Conservation (phyloP, 2,113 vertebrate genomes). For the Xenopus laevis region DNA sequence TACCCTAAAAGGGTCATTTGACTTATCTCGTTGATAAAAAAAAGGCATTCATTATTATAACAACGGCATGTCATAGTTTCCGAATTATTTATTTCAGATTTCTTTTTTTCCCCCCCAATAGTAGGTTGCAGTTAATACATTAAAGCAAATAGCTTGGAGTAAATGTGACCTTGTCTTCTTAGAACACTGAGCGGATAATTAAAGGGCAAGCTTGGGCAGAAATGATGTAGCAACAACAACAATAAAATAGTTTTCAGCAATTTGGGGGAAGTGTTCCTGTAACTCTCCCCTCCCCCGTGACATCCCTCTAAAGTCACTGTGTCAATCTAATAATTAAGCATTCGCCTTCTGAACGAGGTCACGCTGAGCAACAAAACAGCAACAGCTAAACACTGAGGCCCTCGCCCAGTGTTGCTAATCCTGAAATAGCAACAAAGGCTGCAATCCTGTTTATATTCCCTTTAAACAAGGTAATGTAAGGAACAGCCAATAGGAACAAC, state of each 20-base stretch:
- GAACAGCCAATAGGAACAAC: too few species aligned
- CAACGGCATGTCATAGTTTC: too few species aligned
- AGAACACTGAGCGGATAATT: too few species aligned
- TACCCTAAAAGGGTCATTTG: too few species aligned
- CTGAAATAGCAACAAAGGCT: neutral
- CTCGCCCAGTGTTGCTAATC: neutral
- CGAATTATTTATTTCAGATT: too few species aligned
- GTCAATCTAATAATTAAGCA: constrained; percentile 7
- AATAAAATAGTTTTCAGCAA: neutral
- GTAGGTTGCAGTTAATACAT: too few species aligned
- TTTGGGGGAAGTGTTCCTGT: neutral
- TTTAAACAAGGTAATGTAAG: neutral
- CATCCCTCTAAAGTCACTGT: constrained; percentile 8
- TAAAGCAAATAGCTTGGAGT: too few species aligned
- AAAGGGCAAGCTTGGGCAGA: too few species aligned
- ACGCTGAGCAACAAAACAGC: neutral
- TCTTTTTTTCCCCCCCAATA: too few species aligned
- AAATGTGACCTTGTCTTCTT: too few species aligned
- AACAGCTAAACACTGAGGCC: neutral
- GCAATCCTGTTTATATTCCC: neutral
- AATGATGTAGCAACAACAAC: neutral
- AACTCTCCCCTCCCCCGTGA: constrained; percentile 3
- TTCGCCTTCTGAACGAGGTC: constrained; percentile 19
- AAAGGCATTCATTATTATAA: too few species aligned
- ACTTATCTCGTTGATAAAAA: too few species aligned